These are phyloP conservation scores for Mirounga angustirostris DNA, from an alignment of 2,113 vertebrate species.

Conservation along the genomic window DNA sequence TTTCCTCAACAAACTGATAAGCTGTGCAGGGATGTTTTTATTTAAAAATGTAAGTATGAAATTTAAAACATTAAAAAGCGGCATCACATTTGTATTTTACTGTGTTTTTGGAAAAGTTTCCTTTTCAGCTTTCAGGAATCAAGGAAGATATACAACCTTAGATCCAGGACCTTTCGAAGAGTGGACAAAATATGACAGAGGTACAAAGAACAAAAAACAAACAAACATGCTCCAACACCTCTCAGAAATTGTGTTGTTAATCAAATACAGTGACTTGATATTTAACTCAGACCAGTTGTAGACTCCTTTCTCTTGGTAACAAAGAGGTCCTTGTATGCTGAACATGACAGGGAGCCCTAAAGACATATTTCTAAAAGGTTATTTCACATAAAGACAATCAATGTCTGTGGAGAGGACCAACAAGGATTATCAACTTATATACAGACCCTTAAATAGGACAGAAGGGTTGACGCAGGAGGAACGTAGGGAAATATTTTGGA, in stretches of 20 bases:
- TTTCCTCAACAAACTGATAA: constrained; percentile 13
- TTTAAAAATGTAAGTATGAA: constrained; percentile 37
- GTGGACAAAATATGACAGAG: constrained; percentile 33
- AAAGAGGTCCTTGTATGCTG: neutral
- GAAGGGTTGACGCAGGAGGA: neutral
- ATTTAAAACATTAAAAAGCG: neutral
- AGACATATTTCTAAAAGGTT: constrained; percentile 55
- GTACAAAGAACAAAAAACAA: neutral
- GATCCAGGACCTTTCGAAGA: constrained; percentile 38
- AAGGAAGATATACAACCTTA: neutral
- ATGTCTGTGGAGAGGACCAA: neutral
- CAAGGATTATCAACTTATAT: neutral
- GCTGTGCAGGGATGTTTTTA: neutral
- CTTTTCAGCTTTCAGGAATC: constrained; percentile 11
- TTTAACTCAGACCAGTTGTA: constrained; percentile 51
- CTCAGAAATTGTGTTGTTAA: constrained; percentile 53
- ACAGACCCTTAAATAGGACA: neutral
- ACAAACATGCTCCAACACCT: neutral
- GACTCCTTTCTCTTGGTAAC: constrained; percentile 31
- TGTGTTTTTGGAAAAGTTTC: neutral
- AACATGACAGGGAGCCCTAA: constrained; percentile 10
- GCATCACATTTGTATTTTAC: constrained; percentile 33
- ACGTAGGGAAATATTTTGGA: neutral
- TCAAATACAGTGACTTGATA: constrained; percentile 58
- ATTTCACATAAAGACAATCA: constrained; percentile 49